Evolutionary conservation across 2,888 invertebrate genomes (phyloP), one percentile per base, ranked within the genome.

Genomic region (Dicycla oo): DNA sequence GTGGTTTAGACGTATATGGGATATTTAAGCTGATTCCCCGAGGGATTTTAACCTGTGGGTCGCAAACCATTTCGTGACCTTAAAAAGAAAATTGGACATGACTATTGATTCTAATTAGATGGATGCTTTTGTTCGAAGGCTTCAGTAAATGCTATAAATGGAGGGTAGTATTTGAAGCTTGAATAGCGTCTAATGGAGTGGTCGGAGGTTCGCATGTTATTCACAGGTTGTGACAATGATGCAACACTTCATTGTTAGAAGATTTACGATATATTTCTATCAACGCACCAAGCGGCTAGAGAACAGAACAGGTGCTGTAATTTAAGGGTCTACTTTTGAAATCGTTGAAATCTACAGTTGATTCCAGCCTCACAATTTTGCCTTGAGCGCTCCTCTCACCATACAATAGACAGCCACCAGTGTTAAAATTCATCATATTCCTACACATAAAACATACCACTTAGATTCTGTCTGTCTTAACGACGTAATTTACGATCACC

Each of bases 1-100:
- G 91, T 93, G 87, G 85, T 82, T 85, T 83, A 83, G 91, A 92
- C 92, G 65, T 93, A 93, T 93, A 93, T 89, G 93, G 93, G 83
- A 88, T 90, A 92, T 88, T 88, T 84, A 89, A 87, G 57, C 86
- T 88, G 81, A 88, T 88, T 88, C 89, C 88, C 87, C 76, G 68
- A 81, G 83, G 85, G 88, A 88, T 86, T 86, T 86, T 88, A 89
- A 90, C 90, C 90, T 83, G 65, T 75, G 69, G 89, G 88, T 91
- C 90, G 87, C 82, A 85, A 88, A 86, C 88, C 87, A 87, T 89
- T 87, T 86, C 85, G 82, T 87, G 87, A 88, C 87, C 89, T 90
- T 88, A 90, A 83, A 82, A 84, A 89, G 90, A 89, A 90, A 90
- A 92, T 91, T 89, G 90, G 87, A 90, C 88, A 88, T 86, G 88